Conservation (phyloP, 2,113 vertebrate species). For the Toxotes jaculatrix region DNA sequence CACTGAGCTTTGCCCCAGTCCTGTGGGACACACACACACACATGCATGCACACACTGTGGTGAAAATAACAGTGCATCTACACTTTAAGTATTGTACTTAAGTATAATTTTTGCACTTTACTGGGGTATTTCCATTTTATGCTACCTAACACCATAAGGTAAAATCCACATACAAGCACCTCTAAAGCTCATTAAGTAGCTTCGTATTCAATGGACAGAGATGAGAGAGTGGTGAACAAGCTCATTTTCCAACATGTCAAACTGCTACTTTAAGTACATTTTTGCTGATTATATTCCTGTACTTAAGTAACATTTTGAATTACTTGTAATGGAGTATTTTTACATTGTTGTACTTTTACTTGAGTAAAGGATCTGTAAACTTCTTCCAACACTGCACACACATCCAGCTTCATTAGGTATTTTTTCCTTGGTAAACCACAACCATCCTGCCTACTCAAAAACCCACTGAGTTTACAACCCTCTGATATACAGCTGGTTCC, state of each 20-base stretch:
- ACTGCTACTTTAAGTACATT: background rate
- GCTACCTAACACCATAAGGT: too few species aligned
- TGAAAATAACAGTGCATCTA: background rate
- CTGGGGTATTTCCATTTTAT: too few species aligned
- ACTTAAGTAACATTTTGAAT: background rate
- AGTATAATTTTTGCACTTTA: too few species aligned
- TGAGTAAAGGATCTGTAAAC: background rate
- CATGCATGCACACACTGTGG: slow-evolving; percentile 14
- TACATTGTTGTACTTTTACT: background rate
- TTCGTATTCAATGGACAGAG: background rate
- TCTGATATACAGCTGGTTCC: slow-evolving; percentile 41
- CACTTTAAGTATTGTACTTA: too few species aligned
- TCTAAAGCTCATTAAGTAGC: background rate
- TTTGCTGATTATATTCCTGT: background rate
- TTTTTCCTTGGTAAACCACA: slow-evolving; percentile 41
- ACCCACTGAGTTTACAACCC: slow-evolving; percentile 22
- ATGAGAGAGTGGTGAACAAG: background rate
- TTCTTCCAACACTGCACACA: slow-evolving; percentile 5
- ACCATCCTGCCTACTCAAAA: slow-evolving; percentile 13
- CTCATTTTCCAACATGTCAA: background rate
- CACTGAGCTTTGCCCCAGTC: slow-evolving; percentile 6
- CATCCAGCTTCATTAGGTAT: slow-evolving; percentile 31
- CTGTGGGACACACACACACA: slow-evolving; percentile 3
- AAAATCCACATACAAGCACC: background rate
- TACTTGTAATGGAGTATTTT: background rate